Percentiles rank a stretch among this genome's conserved stretches.
Conservation (phyloP, 2,797 vertebrate species). For the Coluber constrictor region DNA sequence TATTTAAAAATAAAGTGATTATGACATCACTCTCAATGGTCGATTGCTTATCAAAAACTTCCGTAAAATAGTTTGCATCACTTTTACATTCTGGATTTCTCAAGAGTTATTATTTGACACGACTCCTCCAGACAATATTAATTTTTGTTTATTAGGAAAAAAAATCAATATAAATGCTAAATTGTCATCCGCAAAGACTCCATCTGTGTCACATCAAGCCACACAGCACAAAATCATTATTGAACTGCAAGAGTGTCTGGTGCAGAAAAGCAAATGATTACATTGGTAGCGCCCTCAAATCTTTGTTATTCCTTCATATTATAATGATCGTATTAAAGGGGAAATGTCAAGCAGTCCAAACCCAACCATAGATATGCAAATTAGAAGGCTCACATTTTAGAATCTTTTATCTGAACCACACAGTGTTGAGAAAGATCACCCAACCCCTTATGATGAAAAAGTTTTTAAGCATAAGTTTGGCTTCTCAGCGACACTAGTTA, state of each 20-base stretch:
- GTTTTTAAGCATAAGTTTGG: no score
- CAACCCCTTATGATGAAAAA: not conserved
- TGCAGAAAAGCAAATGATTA: conserved; percentile 24
- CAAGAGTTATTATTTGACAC: conserved; percentile 28
- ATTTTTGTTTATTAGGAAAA: conserved; percentile 27
- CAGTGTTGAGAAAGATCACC: not conserved
- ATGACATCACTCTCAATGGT: conserved; percentile 12
- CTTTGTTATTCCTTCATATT: conserved; percentile 3
- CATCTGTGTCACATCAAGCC: conserved; percentile 17
- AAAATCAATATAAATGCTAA: conserved; percentile 27
- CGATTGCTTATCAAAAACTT: conserved; percentile 26
- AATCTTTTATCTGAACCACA: not conserved
- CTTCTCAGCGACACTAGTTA: not conserved
- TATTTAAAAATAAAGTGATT: conserved; percentile 39
- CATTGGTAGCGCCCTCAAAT: conserved; percentile 1
- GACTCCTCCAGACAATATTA: conserved; percentile 39
- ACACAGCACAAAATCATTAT: conserved; percentile 12
- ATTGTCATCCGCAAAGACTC: conserved; percentile 24
- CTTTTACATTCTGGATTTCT: conserved; percentile 31
- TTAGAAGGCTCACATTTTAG: not conserved
- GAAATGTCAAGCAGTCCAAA: conserved; percentile 3
- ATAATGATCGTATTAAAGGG: conserved; percentile 23
- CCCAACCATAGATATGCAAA: conserved; percentile 2
- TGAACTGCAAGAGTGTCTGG: conserved; percentile 9
- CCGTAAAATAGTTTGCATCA: not conserved